phyloP scores from a whole-genome alignment of 2,797 vertebrate species.

The Macropus fuliginosus region DNA sequence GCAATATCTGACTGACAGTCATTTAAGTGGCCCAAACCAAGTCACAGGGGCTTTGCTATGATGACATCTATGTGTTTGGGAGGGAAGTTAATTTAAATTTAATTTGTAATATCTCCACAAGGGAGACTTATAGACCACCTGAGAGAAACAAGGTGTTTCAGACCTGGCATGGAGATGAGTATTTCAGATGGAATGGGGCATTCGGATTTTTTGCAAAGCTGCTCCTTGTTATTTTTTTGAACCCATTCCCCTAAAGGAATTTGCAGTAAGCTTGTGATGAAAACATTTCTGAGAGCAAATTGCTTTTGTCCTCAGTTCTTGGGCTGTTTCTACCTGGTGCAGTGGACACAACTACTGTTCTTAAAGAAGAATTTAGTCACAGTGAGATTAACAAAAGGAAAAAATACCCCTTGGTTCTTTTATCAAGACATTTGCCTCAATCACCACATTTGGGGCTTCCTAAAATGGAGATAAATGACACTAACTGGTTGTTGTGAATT shows the following conservation, averaged over 20 bases:
- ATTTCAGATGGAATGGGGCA: slow-evolving; percentile 59
- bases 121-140: slow-evolving; percentile 77
- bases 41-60: slow-evolving; percentile 82
- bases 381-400: slow-evolving; percentile 65
- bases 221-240: slow-evolving; percentile 48
- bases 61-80: slow-evolving; percentile 83
- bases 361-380: slow-evolving; percentile 73
- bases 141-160: slow-evolving; percentile 73
- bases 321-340: slow-evolving; percentile 64
- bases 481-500: slow-evolving; percentile 64
- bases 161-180: slow-evolving; percentile 72
- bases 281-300: slow-evolving; percentile 58
- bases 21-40: slow-evolving; percentile 81
- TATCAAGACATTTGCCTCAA: slow-evolving; percentile 64
- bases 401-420: slow-evolving; percentile 50
- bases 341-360: slow-evolving; percentile 66
- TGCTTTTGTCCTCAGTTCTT: slow-evolving; percentile 62
- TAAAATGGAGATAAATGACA: slow-evolving; percentile 79
- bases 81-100: slow-evolving; percentile 85
- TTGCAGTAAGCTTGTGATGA: slow-evolving; percentile 76
- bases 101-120: slow-evolving; percentile 83
- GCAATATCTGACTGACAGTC: slow-evolving; percentile 53
- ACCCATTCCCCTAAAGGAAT: slow-evolving; percentile 72
- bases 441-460: slow-evolving; percentile 66
- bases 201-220: neutral